Conservation (phyloP, 2,888 invertebrate genomes). For the Julus scanicus region DNA sequence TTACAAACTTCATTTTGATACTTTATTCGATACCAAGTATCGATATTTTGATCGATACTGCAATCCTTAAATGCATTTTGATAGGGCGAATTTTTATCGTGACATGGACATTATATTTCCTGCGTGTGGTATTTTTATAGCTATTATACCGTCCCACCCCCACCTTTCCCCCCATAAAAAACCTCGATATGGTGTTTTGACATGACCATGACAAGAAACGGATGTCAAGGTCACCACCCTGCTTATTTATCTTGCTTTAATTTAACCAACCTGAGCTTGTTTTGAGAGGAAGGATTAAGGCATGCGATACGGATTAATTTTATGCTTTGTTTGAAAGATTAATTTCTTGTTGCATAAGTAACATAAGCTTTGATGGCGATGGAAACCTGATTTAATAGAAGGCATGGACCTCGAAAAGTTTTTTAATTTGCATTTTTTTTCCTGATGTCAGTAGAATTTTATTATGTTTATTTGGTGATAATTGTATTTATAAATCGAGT, state of each 20-base stretch:
- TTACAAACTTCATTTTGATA: no score
- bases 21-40: no score
- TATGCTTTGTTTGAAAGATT: background rate
- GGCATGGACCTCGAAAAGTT: no score
- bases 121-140: slow-evolving; percentile 33
- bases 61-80: no score
- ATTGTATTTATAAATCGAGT: no score
- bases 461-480: no score
- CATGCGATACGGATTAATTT: background rate
- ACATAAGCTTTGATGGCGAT: background rate
- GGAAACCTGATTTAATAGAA: background rate
- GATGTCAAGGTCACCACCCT: background rate
- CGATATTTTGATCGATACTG: no score
- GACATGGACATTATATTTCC: slow-evolving; percentile 4
- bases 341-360: background rate
- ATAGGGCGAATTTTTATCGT: background rate
- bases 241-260: background rate
- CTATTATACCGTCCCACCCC: no score
- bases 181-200: slow-evolving; percentile 29
- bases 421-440: no score
- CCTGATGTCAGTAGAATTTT: no score
- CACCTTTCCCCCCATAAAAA: background rate
- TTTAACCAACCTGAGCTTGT: slow-evolving; percentile 24
- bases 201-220: background rate
- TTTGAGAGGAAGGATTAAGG: background rate